phyloP scores from a whole-genome alignment of 2,113 vertebrate species.

The Ophiodon elongatus region DNA sequence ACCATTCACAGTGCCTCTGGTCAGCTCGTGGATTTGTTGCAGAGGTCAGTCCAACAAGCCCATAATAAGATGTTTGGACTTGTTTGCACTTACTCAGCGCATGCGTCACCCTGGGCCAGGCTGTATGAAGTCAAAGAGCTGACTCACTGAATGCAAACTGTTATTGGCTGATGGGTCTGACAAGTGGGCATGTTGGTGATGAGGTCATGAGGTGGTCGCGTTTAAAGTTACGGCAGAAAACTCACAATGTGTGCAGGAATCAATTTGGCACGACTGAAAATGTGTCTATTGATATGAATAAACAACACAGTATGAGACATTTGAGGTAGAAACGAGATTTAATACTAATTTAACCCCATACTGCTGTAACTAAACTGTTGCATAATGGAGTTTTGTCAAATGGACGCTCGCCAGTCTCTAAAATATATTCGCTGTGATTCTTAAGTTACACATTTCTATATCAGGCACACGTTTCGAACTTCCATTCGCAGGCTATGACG shows the following conservation, averaged over 20 bases:
- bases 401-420: not conserved
- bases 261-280: not conserved
- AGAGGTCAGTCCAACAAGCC: slow-evolving; percentile 18
- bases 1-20: slow-evolving; percentile 13
- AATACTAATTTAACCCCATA: not conserved
- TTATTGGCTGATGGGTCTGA: slow-evolving; percentile 25
- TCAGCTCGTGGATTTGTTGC: not conserved
- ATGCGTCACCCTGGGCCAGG: slow-evolving; percentile 28
- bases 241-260: not conserved
- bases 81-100: slow-evolving; percentile 4
- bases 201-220: not conserved
- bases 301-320: slow-evolving; percentile 20
- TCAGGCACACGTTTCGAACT: slow-evolving; percentile 4
- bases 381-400: slow-evolving; percentile 1
- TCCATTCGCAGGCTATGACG: not conserved
- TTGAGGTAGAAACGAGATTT: not conserved
- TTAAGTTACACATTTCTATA: slow-evolving; percentile 8
- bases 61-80: slow-evolving; percentile 23
- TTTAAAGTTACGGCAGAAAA: slow-evolving; percentile 21
- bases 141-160: slow-evolving; percentile 40
- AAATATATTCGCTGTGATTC: not conserved
- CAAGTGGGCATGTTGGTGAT: slow-evolving; percentile 24
- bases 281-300: slow-evolving; percentile 3
- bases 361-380: not conserved
- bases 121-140: slow-evolving; percentile 43